phyloP scores from a whole-genome alignment of 2,797 vertebrate genomes.

The Cyprinella venusta region DNA sequence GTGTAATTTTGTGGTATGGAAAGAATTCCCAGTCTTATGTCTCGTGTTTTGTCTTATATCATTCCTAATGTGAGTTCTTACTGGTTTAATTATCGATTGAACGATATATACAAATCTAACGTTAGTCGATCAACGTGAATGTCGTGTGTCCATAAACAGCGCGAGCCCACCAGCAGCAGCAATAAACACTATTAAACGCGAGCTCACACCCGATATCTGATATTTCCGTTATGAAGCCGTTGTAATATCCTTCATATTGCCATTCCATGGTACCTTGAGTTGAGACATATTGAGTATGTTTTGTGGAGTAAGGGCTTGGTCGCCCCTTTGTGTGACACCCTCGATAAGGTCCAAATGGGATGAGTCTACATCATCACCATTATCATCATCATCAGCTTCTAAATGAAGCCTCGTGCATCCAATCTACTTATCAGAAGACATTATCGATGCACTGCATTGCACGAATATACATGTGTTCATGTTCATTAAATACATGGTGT shows the following conservation, averaged over 20 bases:
- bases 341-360: constrained; percentile 63
- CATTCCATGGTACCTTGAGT: constrained; percentile 4
- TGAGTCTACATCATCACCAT: constrained; percentile 51
- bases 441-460: not conserved
- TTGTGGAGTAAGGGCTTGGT: constrained; percentile 53
- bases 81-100: not conserved
- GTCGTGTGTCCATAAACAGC: not conserved
- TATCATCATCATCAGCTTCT: not conserved
- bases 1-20: constrained; percentile 31
- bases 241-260: not conserved
- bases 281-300: constrained; percentile 35
- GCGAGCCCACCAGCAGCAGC: not conserved
- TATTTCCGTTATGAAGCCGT: not conserved
- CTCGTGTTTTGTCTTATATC: not conserved
- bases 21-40: constrained; percentile 8
- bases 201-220: constrained; percentile 1
- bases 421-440: not conserved
- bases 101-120: not conserved
- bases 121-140: not conserved
- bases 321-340: constrained; percentile 74
- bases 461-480: constrained; percentile 3
- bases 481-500: not conserved
- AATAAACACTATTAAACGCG: not conserved
- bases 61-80: not conserved
- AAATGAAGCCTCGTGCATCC: constrained; percentile 11